Base-by-base conservation (phyloP, 1,140 invertebrate species). In the Drosophila bipectinata region DNA sequence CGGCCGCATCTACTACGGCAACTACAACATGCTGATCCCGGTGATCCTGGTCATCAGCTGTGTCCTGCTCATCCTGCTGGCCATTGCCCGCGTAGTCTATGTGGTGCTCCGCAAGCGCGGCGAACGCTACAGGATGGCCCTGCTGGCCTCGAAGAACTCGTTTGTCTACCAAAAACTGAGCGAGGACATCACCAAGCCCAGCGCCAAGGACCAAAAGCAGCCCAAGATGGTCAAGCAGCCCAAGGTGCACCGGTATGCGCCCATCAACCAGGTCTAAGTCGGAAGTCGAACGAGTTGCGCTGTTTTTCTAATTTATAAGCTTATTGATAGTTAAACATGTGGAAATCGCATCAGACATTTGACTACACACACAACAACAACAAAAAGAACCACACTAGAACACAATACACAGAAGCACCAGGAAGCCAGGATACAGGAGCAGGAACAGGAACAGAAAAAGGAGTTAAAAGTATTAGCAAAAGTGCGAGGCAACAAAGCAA, bases 141-240 rank as follows among this genome's bases (percentile, higher is more conserved):
- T 92, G 26, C 41, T 92, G 66, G 85, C 88, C 28, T 90, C 88
- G 6, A 92, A 92, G 74, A 92, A 92, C 72, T 90, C 87, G 6
- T 90, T 94, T 52, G 93, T 94, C 28, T 94, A 94, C 87, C 93
- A 94, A 77, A 93, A 93, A 77, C 85, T 94, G 37, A 93, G 93
- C 18, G 94, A 94, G 84, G 94, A 94, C 52, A 92, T 94, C 62
- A 92, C 91, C 14, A 91, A 91, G 63, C 83, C 88, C 15, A 47
- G 39, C 21, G 63, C 48, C 71, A 91, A 91, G 77, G 92, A 93
- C 18, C 92, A 93, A n/a, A 92, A 92, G 54, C 93, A 93, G 37
- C 94, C 94, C 48, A 94, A 93, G 73, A 90, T 94, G 44, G 37
- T 49, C 4, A 92, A 92, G 58, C 93, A 93, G 37, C 94, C 94